Evolutionary conservation across 37 sponge, comb jelly and placozoan genomes (phyloP), one percentile per base, ranked within the genome.

Genomic region (Amphimedon queenslandica): DNA sequence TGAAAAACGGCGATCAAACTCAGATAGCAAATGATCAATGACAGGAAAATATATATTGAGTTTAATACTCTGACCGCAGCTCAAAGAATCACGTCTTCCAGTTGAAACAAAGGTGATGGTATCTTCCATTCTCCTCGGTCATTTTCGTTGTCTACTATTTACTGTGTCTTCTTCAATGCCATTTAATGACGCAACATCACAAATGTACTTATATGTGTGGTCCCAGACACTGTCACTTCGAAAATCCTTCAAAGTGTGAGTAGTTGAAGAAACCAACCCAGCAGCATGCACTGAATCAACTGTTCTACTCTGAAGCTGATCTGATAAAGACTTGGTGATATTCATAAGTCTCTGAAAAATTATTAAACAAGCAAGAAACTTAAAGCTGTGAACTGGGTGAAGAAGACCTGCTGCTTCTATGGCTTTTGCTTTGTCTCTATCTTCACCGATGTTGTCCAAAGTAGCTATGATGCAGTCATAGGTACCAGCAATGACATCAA

Each of bases 381-480:
- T 77, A n/a, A 60, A 60, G 28, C 57, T 36, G 58, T 76, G 55
- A 18, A 87, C 72, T 39, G 80, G 76, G 72, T 66, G 69, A 42
- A 75, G 80, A 38, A 87, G 63, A 16, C 87, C 76, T 71, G 71
- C 51, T 37, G 81, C 81, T 76, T 80, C 87, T 56, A 51, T 77
- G 30, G 27, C 74, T 71, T 87, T 79, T 32, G 27, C 74, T 65
- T 87, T 79, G 55, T 88, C 94, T 67, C 63, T 43, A 3, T 82
- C 88, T 28, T 78, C 63, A 4, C 64, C 75, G 58, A 82, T 72
- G 16, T 74, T 77, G 71, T 90, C 85, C n/a, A 66, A 57, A 40
- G 85, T 85, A 11, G 84, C 84, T 63, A 84, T 42, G 66, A 84
- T 57, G 42, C 75, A 72, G 40, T 85, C 87, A 70, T 76, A 87